Evolutionary conservation across 2,888 invertebrate genomes (phyloP), one percentile per base, ranked within the genome.

Genomic region (Apeira syringaria): DNA sequence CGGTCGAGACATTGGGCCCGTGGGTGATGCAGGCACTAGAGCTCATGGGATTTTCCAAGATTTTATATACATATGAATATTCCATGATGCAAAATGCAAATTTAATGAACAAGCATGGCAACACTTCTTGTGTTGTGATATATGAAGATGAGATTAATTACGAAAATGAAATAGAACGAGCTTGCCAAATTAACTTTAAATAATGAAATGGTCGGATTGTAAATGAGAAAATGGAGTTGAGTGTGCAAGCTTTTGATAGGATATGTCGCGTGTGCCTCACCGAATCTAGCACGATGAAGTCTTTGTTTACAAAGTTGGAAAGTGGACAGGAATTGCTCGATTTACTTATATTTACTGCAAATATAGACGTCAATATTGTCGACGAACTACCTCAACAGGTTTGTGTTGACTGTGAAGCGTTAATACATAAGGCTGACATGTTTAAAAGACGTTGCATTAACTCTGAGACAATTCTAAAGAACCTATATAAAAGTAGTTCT

Each of bases 381-480:
- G 74, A 81, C 53, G 62, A 47, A 39, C 62, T 80, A 26, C 84
- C 88, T 0, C 78, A 81, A 59, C 81, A 82, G 47, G 69, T 89
- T 38, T 89, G 88, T 57, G 50, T 47, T 32, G 75, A 76, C 13
- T 89, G 88, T 48, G 74, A 75, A 42, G 25, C 50, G 13, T 60
- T 70, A 10, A 58, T 88, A 61, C 60, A 56, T 15, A 79, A 76
- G 48, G 70, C 76, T 11, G 73, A 82, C 17, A 68, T 71, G 11
- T 86, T 88, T 37, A 84, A 77, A 60, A 70, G 69, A n/a, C 76
- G 73, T 1, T 87, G 82, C 45, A 46, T 75, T 1, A 67, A 79
- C 15, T 77, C 82, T 0, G 80, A 88, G 20, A 53, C 56, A 0
- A 59, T 74, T 46, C 55, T 88, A 52, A 68, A 62, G 28, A 69